Evolutionary conservation across 2,888 invertebrate species (phyloP).

Genomic region (Silvanus unidentatus): DNA sequence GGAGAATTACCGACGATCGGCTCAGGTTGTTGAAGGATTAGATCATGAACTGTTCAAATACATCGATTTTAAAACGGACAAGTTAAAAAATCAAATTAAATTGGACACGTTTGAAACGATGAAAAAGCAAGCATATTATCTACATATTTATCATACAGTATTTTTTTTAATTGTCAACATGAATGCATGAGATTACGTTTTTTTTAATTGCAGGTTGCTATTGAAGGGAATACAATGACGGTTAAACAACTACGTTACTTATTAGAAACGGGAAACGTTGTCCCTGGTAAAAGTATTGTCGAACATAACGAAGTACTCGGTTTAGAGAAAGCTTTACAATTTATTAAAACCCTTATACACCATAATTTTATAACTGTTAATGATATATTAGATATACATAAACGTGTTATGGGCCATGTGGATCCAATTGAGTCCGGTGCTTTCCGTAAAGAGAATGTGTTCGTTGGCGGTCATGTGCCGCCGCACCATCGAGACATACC

Average conservation of each 20-base stretch:
- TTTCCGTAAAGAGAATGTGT: slow-evolving; percentile 81
- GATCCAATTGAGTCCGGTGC: slow-evolving; percentile 89
- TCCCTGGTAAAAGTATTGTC: slow-evolving; percentile 85
- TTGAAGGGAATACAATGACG: slow-evolving; percentile 97
- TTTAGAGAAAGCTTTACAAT: slow-evolving; percentile 91
- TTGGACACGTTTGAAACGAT: slow-evolving; percentile 77
- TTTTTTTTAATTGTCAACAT: slow-evolving; percentile 8
- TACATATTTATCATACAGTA: slow-evolving; percentile 92
- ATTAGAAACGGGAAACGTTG: slow-evolving; percentile 82
- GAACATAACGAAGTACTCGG: slow-evolving; percentile 97
- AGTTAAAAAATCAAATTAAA: slow-evolving; percentile 69
- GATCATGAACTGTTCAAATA: slow-evolving; percentile 72
- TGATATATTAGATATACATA: slow-evolving; percentile 89
- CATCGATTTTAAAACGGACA: slow-evolving; percentile 80
- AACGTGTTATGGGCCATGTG: slow-evolving; percentile 87
- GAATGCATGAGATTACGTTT: slow-evolving; percentile 2
- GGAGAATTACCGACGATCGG: slow-evolving; percentile 75
- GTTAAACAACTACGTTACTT: slow-evolving; percentile 86
- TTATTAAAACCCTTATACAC: slow-evolving; percentile 73
- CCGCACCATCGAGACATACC: slow-evolving; percentile 80
- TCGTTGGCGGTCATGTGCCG: slow-evolving; percentile 91
- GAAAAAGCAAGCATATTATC: slow-evolving; percentile 92
- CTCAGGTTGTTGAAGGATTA: slow-evolving; percentile 81
- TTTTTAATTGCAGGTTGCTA: slow-evolving; percentile 65
- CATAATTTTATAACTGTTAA: slow-evolving; percentile 72